Percentiles rank a stretch among this genome's conserved stretches.
These are phyloP conservation scores for Molanna angustata DNA, from an alignment of 2,888 invertebrate genomes.

Conservation along the genomic window DNA sequence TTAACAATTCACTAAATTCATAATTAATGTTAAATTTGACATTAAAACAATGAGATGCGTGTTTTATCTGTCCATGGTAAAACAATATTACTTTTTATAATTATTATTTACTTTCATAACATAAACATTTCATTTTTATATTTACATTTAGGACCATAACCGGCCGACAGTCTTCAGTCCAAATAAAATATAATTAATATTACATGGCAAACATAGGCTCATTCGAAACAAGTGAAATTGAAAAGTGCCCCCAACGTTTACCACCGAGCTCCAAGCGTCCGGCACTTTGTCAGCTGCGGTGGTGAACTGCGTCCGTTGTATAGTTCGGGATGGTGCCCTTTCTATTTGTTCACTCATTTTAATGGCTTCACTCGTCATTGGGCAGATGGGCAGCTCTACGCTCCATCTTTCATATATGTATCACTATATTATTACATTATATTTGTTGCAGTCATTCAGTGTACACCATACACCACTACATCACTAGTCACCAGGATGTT, in stretches of 20 bases:
- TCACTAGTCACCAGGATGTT: slow-evolving; percentile 96
- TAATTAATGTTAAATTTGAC: slow-evolving; percentile 22
- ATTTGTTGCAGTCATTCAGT: slow-evolving; percentile 30
- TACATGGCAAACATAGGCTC: slow-evolving; percentile 31
- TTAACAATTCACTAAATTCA: slow-evolving; percentile 32
- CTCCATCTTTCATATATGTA: too few species aligned
- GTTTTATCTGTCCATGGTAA: slow-evolving; percentile 25
- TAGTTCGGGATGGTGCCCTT: too few species aligned
- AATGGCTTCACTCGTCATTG: slow-evolving; percentile 3
- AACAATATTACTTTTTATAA: slow-evolving; percentile 25
- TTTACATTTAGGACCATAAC: slow-evolving; percentile 30
- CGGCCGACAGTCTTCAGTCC: slow-evolving; percentile 32
- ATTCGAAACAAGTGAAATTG: slow-evolving; percentile 30
- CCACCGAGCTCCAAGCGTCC: slow-evolving; percentile 10
- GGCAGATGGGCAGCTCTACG: slow-evolving; percentile 24
- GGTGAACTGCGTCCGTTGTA: slow-evolving; percentile 1
- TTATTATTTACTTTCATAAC: slow-evolving; percentile 9
- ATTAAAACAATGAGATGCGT: slow-evolving; percentile 29
- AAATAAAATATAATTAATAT: slow-evolving; percentile 27
- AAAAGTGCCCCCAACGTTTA: slow-evolving; percentile 7
- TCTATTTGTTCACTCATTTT: too few species aligned
- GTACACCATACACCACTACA: slow-evolving; percentile 23
- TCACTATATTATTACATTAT: slow-evolving; percentile 26
- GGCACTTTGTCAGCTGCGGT: slow-evolving; percentile 14
- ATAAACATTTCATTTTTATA: slow-evolving; percentile 21